Conservation (phyloP, 2,888 invertebrate genomes). For the Eristalis pertinax region DNA sequence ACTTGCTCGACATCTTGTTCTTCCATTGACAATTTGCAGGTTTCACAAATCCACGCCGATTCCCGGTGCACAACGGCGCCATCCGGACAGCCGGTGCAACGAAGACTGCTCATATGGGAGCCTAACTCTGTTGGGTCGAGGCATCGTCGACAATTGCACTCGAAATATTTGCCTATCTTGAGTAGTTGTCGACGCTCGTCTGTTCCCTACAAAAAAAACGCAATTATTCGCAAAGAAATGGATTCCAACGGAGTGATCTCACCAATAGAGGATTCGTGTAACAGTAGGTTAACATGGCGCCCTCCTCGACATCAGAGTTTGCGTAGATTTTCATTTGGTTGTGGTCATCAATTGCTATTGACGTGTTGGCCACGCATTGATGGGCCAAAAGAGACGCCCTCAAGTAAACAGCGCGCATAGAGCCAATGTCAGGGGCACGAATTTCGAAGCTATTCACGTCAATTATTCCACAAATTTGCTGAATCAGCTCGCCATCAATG, state of each 20-base stretch:
- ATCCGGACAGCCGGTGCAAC: slow-evolving; percentile 75
- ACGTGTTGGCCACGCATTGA: slow-evolving; percentile 88
- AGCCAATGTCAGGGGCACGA: slow-evolving; percentile 81
- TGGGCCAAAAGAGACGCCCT: slow-evolving; percentile 88
- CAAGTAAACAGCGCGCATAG: slow-evolving; percentile 87
- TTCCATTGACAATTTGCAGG: slow-evolving; percentile 75
- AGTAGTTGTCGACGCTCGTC: slow-evolving; percentile 86
- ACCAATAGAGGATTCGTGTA: slow-evolving; percentile 88
- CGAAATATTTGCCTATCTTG: slow-evolving; percentile 88
- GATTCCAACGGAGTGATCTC: slow-evolving; percentile 66
- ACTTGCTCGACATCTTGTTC: slow-evolving; percentile 81
- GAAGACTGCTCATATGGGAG: slow-evolving; percentile 85
- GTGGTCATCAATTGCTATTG: slow-evolving; percentile 87
- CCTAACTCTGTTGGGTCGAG: slow-evolving; percentile 87
- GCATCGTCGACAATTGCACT: slow-evolving; percentile 87
- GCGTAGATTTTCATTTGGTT: slow-evolving; percentile 87
- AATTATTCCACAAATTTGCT: slow-evolving; percentile 87
- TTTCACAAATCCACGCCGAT: slow-evolving; percentile 76
- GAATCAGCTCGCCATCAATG: slow-evolving; percentile 82
- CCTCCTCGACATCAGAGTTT: slow-evolving; percentile 84
- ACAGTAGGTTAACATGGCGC: slow-evolving; percentile 85
- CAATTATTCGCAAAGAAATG: neutral
- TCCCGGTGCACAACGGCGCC: slow-evolving; percentile 73
- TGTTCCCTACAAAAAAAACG: slow-evolving; percentile 84
- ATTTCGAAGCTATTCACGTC: slow-evolving; percentile 92